Base-by-base conservation (phyloP, 53 echinoderm and acorn worm genomes). In the Glandiceps talaboti region DNA sequence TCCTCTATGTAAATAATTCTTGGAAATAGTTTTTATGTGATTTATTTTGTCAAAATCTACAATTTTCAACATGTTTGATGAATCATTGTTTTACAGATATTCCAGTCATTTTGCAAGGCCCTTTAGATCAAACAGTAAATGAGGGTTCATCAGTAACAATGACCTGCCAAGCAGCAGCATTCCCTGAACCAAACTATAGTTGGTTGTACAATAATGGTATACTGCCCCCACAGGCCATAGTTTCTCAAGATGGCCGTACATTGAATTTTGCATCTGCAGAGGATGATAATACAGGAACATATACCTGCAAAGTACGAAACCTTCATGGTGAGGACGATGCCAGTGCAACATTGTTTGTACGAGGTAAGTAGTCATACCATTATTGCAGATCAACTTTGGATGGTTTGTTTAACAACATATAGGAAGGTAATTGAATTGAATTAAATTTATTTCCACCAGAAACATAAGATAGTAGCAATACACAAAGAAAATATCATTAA, bases 141-240 rank as follows among this genome's bases (percentile, higher is more conserved):
- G 84, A 97, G 81, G 86, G 87, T 26, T 86, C 87, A 32, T 87
- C 92, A 0, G 90, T 93, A 25, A 81, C 76, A 82, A 92, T 97
- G 76, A 81, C 84, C 28, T 97, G 97, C 77, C 77, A 89, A n/a
- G 97, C 97, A 1, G 79, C 77, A 0, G 97, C 90, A 28, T 82
- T 82, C 10, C 97, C 97, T 30, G 14, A 30, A 26, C 93, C 97
- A 0, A 81, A 87, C 75, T 64, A 93, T 29, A 78, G 82, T 14
- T 97, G 97, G 97, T 77, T 77, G 32, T 93, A 88, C 79, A 87
- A 97, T 33, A 84, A 84, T 32, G 89, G 91, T 27, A 45, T 45
- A 45, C 80, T 97, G 12, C 93, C 93, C 25, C 74, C 88, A 33
- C 86, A 87, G 89, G 90, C 83, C 14, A 91, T 89, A 77, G 81